Base-by-base conservation (phyloP, 2,797 vertebrate genomes). In the Liasis olivaceus region DNA sequence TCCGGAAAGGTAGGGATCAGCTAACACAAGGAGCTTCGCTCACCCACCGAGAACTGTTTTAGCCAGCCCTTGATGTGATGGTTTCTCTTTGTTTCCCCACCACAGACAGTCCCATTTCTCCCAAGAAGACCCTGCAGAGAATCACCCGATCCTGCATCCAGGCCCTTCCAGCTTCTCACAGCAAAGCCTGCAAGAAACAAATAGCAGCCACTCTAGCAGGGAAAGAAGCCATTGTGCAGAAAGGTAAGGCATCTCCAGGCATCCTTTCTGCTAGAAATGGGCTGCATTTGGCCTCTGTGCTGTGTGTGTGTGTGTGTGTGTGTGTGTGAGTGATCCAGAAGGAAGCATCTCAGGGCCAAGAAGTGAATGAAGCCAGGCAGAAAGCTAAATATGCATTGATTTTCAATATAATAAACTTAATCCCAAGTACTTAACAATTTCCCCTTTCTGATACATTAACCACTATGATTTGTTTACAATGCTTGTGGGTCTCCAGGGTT, bases 1-100 rank as follows among this genome's bases (percentile, higher is more conserved):
- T 85, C 17, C 3, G n/a, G 94, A 86, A 36, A 96, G 96, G 97
- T 97, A 95, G 93, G 64, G 0, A 84, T 15, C 63, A 12, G 26
- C 17, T 63, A 47, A 22, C 60, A 13, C 11, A 93, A 85, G 63
- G 6, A 64, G 5, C 54, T 20, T 0, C 0, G 0, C 17, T 0
- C 8, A 15, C 20, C 51, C 90, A 15, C 77, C 7, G 42, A 20
- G 13, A 26, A n/a, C 24, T 31, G 22, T 85, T 60, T 84, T 88
- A 15, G 69, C 90, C 66, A 20, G 20, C n/a, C 28, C 31, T 47
- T 15, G 28, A 47, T 2, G 0, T 85, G 54, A 62, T 87, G 60
- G 56, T 17, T 54, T 62, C 26, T 31, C n/a, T 85, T 47, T 89
- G 11, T 17, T 84, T 77, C 36, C 60, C 31, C 24, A 51, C 28